Base-by-base conservation (phyloP, 2,113 vertebrate genomes). In the Onychostoma macrolepis region DNA sequence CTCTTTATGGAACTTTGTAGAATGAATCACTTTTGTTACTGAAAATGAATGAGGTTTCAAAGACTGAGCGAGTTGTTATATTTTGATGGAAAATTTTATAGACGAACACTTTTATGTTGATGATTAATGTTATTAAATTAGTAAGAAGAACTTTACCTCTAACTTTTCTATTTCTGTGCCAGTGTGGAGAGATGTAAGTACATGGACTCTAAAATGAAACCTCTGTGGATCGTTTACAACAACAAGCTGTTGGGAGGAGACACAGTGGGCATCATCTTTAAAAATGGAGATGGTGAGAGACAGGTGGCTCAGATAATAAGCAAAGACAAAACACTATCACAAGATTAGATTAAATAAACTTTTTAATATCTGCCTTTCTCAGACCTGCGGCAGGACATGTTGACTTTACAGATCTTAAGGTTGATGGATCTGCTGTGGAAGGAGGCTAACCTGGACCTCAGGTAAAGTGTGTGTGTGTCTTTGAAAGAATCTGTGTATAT, bases 151-250 rank as follows among this genome's bases (percentile, higher is more conserved):
- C n/a, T n/a, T n/a, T n/a, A n/a, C n/a, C n/a, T n/a, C n/a, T n/a
- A 76, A 76, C 41, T 45, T 79, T 69, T 28, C 56, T 12, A 77
- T 4, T 91, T 85, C 91, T 63, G 4, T 86, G 91, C 78, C 91
- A 99, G 98, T 90, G 95, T 99, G 93, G 97, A 99, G 86, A 98
- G 94, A 88, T 99, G 98, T 94, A 97, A 96, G 67, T 99, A 98
- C 30, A 99, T 99, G 98, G 98, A 99, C 94, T 99, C 98, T 21
- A 99, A 99, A 93, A 99, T 99, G 98, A 99, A 99, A 90, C 98
- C 98, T 13, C 94, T 99, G 4, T 99, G 98, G 98, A 96, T 99
- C 45, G 97, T 99, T 8, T 99, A 99, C 92, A 97, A 96, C 91
- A 99, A 97, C 92, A 97, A 97, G 92, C 96, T 97, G 88, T 94